Base-by-base conservation (phyloP, 2,888 invertebrate genomes). In the Toxonevra muliebris region DNA sequence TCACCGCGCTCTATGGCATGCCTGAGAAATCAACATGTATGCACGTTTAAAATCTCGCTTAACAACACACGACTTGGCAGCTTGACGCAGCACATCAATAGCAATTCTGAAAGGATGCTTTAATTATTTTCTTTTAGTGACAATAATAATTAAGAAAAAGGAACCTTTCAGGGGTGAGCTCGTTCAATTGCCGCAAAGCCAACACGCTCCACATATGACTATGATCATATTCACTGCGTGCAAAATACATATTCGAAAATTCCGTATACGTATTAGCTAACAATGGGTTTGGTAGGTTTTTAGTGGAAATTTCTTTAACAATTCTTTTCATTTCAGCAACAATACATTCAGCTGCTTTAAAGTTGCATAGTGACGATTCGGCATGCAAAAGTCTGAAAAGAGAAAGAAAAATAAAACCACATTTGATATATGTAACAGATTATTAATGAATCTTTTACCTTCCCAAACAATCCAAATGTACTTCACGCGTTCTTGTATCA, bases 11-110 rank as follows among this genome's bases (percentile, higher is more conserved):
- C 83, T 74, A 13, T 89, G 89, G 53, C 94, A 91, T 0, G 95
- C 96, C 86, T 95, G 92, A 71, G 91, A 90, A 74, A 96, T 93
- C 61, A 96, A 87, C 73, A 93, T 86, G 75, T 93, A 93, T 40
- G 96, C 96, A 79, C 91, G 90, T 48, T 88, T 86, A 86, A 96
- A 96, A 77, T 93, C 91, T 52, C 96, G 88, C 87, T 95, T 96
- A 57, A 95, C 91, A 54, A 96, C 94, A 86, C 96, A 96, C 17
- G 94, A 91, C 84, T 95, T 96, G 70, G 94, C 92, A 76, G 94
- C 93, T 80, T 94, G 93, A 59, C 96, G 89, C 50, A 96, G 86
- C 64, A 95, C 93, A 83, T 96, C 95, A 64, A 96, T 89, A 45
- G 90, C 88, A 69, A 92, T 88, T 82, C 91, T 91, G 63, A n/a